A percentile compares a stretch with the other conserved stretches of the same genome.
Conservation (phyloP, 2,113 vertebrate genomes). For the Mus musculus region GRCm39 chr1:157141501-157142000, state of each 20-base stretch:
- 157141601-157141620: neutral
- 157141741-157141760: neutral
- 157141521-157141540: neutral
- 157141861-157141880: neutral
- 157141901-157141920: neutral
- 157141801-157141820: conserved; percentile 26
- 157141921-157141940: neutral
- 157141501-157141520: neutral
- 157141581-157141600: neutral
- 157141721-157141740: too few species aligned
- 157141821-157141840: neutral
- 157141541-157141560: neutral
- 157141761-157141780: neutral
- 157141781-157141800: neutral
- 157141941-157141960: conserved; percentile 36
- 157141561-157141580: neutral
- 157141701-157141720: too few species aligned
- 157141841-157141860: conserved; percentile 6
- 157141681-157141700: neutral
- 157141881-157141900: neutral
- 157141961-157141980: neutral
- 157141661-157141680: neutral
- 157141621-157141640: neutral
- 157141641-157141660: neutral
- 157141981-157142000: neutral